Conservation (phyloP, 1,140 invertebrate genomes). For the Drosophila truncata region DNA sequence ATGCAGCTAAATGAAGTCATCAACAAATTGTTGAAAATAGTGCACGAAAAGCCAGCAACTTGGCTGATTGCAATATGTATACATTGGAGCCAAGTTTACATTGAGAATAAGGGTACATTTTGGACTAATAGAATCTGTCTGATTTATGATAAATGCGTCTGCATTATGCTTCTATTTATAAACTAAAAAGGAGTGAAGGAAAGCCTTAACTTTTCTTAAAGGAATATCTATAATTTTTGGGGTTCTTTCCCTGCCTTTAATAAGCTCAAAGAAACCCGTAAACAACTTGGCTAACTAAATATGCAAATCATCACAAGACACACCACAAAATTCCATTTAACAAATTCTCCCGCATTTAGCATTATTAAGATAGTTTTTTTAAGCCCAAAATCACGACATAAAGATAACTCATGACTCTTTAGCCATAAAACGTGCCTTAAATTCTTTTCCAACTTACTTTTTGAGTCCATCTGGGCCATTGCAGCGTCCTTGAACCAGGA, state of each 20-base stretch:
- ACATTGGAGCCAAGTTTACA: background rate
- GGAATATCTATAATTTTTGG: background rate
- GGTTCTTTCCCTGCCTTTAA: background rate
- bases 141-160: conserved; percentile 30
- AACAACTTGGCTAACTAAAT: background rate
- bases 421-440: background rate
- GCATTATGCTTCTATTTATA: conserved; percentile 1
- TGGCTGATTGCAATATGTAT: conserved; percentile 23
- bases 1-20: conserved; percentile 52
- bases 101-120: background rate
- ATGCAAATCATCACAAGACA: conserved; percentile 2
- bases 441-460: conserved; percentile 68
- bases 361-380: conserved; percentile 8
- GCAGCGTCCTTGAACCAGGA: conserved; percentile 94
- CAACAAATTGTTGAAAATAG: conserved; percentile 39
- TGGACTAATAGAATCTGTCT: background rate
- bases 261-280: background rate
- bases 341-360: background rate
- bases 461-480: conserved; percentile 82
- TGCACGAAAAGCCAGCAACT: conserved; percentile 1
- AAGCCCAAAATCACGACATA: too few species aligned
- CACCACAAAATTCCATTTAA: background rate
- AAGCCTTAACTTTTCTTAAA: background rate
- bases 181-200: background rate
- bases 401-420: conserved; percentile 8